phyloP scores from a whole-genome alignment of 2,888 invertebrate genomes.

The Dioctria rufipes region DNA sequence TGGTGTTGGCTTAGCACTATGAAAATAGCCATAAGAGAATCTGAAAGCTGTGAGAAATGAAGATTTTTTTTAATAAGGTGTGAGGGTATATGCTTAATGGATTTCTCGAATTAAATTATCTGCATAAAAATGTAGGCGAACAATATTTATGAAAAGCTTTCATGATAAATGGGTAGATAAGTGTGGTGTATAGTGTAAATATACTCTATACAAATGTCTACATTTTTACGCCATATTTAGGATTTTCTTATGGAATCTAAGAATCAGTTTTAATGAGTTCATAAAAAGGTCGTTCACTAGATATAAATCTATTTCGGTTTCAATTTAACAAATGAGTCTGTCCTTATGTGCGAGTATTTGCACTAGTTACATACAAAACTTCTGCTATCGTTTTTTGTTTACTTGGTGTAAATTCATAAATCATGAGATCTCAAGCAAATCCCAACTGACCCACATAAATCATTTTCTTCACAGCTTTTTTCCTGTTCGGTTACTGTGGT shows the following conservation, averaged over 20 bases:
- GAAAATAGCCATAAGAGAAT: background rate
- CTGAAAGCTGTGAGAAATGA: conserved; percentile 35
- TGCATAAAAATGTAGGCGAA: conserved; percentile 20
- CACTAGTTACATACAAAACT: too few species aligned
- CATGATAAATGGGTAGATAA: conserved; percentile 43
- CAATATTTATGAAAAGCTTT: conserved; percentile 40
- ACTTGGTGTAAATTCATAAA: conserved; percentile 51
- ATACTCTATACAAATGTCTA: too few species aligned
- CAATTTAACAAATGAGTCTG: too few species aligned
- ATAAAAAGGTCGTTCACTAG: too few species aligned
- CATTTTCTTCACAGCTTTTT: conserved; percentile 51
- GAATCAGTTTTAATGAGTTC: too few species aligned
- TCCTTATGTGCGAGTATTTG: too few species aligned
- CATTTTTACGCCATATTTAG: too few species aligned
- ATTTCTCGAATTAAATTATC: conserved; percentile 48
- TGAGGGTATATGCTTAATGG: conserved; percentile 36
- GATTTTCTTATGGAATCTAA: too few species aligned
- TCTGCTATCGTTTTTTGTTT: too few species aligned
- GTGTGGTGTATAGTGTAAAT: background rate
- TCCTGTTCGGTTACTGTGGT: conserved; percentile 6
- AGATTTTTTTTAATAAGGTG: conserved; percentile 9
- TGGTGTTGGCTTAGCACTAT: background rate
- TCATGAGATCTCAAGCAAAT: conserved; percentile 48
- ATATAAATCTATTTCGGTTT: too few species aligned
- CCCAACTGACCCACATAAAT: conserved; percentile 56